phyloP scores from a whole-genome alignment of 2,797 vertebrate species.

The Sebastes nivosus region DNA sequence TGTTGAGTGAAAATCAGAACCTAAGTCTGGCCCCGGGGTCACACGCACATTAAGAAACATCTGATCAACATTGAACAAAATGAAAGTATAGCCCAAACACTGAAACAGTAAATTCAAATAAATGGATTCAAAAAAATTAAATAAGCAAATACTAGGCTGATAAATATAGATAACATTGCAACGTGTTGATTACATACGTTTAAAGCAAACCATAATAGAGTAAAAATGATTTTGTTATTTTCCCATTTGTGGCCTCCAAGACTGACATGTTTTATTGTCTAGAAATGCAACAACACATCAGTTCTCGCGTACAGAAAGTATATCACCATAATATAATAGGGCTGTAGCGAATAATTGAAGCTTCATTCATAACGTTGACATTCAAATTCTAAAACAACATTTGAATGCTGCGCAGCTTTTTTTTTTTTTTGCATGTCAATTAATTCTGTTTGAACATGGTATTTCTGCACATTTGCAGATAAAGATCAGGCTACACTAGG shows the following conservation, averaged over 20 bases:
- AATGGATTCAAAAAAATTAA: background rate
- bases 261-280: background rate
- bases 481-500: background rate
- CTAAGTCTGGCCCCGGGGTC: background rate
- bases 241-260: background rate
- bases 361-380: background rate
- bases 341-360: background rate
- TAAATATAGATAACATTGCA: constrained; percentile 15
- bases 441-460: background rate
- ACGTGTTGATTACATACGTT: background rate
- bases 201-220: constrained; percentile 2
- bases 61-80: background rate
- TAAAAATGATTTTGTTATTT: constrained; percentile 19
- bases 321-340: background rate
- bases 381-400: background rate
- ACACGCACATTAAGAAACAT: constrained; percentile 3
- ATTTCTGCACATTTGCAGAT: background rate
- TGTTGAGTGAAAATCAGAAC: constrained; percentile 7
- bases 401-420: background rate
- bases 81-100: constrained; percentile 22
- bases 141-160: constrained; percentile 17
- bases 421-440: background rate
- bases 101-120: constrained; percentile 12
- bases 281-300: background rate
- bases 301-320: background rate